Evolutionary conservation across 2,113 vertebrate genomes (phyloP), one percentile per base, ranked within the genome.

Genomic region (Hippocampus zosterae): DNA sequence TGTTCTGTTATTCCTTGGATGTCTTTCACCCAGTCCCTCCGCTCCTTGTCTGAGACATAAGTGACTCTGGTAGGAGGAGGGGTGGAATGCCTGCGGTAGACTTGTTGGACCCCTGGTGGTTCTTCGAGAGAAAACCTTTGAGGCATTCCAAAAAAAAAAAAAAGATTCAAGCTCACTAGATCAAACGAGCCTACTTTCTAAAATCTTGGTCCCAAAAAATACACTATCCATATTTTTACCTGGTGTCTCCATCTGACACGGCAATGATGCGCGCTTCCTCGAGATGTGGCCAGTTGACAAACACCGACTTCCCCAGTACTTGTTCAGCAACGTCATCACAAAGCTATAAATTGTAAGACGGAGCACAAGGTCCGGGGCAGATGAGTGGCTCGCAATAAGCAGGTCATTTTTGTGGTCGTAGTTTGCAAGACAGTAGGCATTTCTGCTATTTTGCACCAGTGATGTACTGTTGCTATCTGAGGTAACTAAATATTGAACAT

Each of bases 231-330:
- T 37, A 1, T 3, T 67, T 94, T 92, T 92, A 97, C 97, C 93
- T 98, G 2, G 92, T 94, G 70, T 97, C 93, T 72, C 96, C 95
- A 70, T 99, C 96, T n/a, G 95, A 96, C 75, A 98, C 92, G 15
- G 94, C 94, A 65, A 98, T 86, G 78, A 96, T 91, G 69, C 96
- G 93, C 67, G 97, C 96, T 92, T 99, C 97, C 90, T 98, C 96
- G 71, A 99, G 92, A 85, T 98, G 96, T 48, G 97, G 97, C 97
- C 97, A 99, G 85, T 96, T 98, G 71, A 99, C 95, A 82, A 98
- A 98, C 64, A 98, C 85, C 3, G 92, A 83, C 69, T 92, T 96
- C 23, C 95, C 97, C 72, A 99, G 92, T 5, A 94, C 75, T 0
- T 62, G 81, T 21, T 84, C 76, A 41, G 95, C 91, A 52, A 96